A percentile compares a stretch with the other conserved stretches of the same genome.
Evolutionary conservation across 2,888 invertebrate species (phyloP).

Genomic region (Hirtodrosophila duncani): DNA sequence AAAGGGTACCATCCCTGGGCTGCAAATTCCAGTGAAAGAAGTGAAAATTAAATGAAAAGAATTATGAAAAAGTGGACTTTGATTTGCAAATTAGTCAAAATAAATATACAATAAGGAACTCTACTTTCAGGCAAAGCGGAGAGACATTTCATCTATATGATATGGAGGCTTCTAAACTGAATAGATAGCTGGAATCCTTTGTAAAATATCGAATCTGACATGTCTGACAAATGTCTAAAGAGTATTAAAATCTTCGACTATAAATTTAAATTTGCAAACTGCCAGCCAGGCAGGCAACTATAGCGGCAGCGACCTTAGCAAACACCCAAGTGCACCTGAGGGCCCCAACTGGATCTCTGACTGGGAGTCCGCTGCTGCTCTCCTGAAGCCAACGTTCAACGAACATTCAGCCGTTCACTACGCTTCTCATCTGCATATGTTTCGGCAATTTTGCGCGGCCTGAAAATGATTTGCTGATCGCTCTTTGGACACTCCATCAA

Average conservation of each 20-base stretch:
- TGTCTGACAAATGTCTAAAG: slow-evolving; percentile 3
- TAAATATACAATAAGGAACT: no score
- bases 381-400: neutral
- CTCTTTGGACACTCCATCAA: slow-evolving; percentile 76
- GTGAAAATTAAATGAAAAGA: neutral
- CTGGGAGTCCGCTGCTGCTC: slow-evolving; percentile 34
- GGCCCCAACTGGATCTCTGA: slow-evolving; percentile 40
- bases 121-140: no score
- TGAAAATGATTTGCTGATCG: slow-evolving; percentile 77
- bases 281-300: slow-evolving; percentile 24
- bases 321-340: slow-evolving; percentile 61
- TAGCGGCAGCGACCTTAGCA: slow-evolving; percentile 19
- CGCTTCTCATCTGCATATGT: slow-evolving; percentile 66
- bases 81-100: no score
- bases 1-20: neutral
- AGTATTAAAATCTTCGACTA: slow-evolving; percentile 8
- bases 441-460: slow-evolving; percentile 66
- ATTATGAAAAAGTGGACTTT: neutral
- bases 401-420: slow-evolving; percentile 36
- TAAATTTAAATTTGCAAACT: slow-evolving; percentile 12
- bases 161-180: no score
- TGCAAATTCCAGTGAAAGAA: no score
- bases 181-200: neutral
- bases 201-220: neutral
- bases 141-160: no score